phyloP scores from a whole-genome alignment of 2,113 vertebrate genomes.

The Pluvianellus socialis region DNA sequence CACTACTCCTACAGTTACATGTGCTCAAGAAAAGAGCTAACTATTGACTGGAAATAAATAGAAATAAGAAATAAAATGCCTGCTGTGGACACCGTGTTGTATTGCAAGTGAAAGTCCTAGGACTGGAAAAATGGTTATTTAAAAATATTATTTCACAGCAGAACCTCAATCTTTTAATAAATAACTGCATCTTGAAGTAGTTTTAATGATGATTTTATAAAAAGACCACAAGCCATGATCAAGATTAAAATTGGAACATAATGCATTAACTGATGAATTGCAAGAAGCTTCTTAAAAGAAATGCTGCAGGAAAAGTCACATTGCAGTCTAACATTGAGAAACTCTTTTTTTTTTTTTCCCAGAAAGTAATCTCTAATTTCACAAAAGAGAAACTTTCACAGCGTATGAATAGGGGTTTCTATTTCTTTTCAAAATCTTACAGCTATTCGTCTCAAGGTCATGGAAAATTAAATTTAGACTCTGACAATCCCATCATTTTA shows the following conservation, averaged over 20 bases:
- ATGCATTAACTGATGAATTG: background rate
- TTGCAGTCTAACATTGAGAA: background rate
- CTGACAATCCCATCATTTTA: slow-evolving; percentile 30
- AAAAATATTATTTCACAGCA: background rate
- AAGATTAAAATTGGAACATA: background rate
- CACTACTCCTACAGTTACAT: background rate
- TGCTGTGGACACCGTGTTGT: background rate
- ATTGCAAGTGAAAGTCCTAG: background rate
- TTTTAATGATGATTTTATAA: background rate
- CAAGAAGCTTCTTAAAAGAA: background rate
- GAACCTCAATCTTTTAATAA: background rate
- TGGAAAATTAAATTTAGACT: slow-evolving; percentile 41
- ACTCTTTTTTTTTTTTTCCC: background rate
- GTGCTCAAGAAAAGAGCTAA: background rate
- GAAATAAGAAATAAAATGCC: background rate
- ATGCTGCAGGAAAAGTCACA: background rate
- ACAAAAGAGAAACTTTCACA: background rate
- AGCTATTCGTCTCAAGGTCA: slow-evolving; percentile 1
- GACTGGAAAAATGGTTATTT: background rate
- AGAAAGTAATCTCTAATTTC: background rate
- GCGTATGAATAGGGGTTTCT: background rate
- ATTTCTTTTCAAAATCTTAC: background rate
- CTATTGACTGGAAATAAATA: background rate
- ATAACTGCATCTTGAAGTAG: background rate
- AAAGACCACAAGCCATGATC: background rate